Evolutionary conservation across 2,888 invertebrate genomes (phyloP).

Genomic region (Cremastinae sp.): DNA sequence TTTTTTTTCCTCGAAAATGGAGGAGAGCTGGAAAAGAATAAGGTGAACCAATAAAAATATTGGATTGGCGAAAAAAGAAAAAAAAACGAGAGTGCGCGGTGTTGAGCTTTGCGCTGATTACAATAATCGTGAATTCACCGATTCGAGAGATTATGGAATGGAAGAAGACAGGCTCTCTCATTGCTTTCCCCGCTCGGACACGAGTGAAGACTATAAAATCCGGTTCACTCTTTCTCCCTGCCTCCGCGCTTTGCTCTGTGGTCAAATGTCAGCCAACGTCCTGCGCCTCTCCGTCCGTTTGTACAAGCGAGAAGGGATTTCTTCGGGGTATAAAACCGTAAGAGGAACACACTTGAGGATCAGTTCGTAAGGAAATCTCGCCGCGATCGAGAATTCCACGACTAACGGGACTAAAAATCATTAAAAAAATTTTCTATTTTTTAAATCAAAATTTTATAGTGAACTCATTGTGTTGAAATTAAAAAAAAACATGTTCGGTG

Average conservation of each 20-base stretch:
- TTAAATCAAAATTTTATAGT: constrained; percentile 21
- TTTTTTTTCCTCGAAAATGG: background rate
- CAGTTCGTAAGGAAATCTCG: constrained; percentile 71
- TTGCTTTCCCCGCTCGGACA: constrained; percentile 68
- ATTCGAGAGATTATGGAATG: constrained; percentile 49
- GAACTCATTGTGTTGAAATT: constrained; percentile 47
- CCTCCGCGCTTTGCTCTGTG: constrained; percentile 59
- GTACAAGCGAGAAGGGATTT: constrained; percentile 72
- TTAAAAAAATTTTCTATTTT: constrained; percentile 5
- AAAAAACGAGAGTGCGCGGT: background rate
- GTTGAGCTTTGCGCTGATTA: constrained; percentile 22
- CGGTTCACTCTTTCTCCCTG: constrained; percentile 75
- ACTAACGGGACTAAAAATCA: constrained; percentile 1
- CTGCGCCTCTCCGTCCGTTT: constrained; percentile 62
- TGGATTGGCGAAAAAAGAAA: too few relatives aligned
- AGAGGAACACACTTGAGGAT: constrained; percentile 67
- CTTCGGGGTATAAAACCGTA: constrained; percentile 75
- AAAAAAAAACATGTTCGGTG: constrained; percentile 66
- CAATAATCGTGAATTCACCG: constrained; percentile 30
- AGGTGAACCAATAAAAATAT: background rate
- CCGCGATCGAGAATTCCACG: constrained; percentile 56
- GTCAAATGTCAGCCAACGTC: constrained; percentile 75
- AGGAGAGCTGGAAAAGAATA: constrained; percentile 3
- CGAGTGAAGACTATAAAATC: constrained; percentile 73
- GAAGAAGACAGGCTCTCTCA: constrained; percentile 57